A percentile compares a stretch with the other conserved stretches of the same genome.
These are phyloP conservation scores for Pterophyllum scalare DNA, from an alignment of 2,113 vertebrate genomes.

Conservation along the genomic window DNA sequence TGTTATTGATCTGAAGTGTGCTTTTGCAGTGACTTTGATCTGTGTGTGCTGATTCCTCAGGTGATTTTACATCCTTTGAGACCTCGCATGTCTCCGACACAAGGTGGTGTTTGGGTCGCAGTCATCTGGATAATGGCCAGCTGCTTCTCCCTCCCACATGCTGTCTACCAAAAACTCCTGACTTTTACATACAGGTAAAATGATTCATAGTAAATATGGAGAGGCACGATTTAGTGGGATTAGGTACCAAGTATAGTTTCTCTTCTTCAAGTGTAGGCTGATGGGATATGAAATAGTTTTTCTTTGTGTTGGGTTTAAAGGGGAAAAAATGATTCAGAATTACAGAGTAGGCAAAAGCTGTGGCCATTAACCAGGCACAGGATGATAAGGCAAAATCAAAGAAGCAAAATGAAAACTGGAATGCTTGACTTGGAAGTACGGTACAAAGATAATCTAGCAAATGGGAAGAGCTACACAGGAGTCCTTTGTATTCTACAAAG, in stretches of 20 bases:
- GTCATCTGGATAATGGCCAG: conserved; percentile 93
- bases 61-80: conserved; percentile 92
- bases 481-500: not conserved
- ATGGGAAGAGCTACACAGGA: not conserved
- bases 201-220: not conserved
- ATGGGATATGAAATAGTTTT: not conserved
- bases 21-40: not conserved
- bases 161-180: conserved; percentile 94
- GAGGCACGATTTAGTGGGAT: not conserved
- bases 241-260: not conserved
- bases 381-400: not conserved
- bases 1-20: conserved; percentile 1
- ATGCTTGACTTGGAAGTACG: not conserved
- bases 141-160: conserved; percentile 94
- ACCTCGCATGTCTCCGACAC: conserved; percentile 86
- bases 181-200: conserved; percentile 82
- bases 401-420: not conserved
- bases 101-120: conserved; percentile 84
- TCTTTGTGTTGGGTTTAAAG: not conserved
- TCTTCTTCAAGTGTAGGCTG: not conserved
- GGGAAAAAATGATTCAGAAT: not conserved
- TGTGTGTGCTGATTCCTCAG: conserved; percentile 65
- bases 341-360: not conserved
- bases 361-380: not conserved
- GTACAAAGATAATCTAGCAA: not conserved